These are phyloP conservation scores for Colostygia pectinataria DNA, from an alignment of 2,888 invertebrate species.

Conservation along the genomic window DNA sequence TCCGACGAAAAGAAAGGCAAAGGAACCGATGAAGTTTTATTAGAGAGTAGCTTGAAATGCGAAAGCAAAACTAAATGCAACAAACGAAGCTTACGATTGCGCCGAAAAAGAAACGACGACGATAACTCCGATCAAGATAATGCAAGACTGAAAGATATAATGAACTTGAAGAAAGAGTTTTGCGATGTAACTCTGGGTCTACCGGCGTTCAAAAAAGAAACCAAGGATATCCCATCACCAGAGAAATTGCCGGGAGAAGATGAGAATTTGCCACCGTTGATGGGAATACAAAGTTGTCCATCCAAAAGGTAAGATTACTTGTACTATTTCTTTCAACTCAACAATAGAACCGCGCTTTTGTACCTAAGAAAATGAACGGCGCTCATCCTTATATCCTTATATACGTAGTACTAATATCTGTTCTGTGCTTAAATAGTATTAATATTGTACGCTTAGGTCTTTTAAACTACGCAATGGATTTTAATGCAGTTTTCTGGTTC, in stretches of 20 bases:
- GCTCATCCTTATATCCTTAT: no score
- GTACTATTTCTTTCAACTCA: no score
- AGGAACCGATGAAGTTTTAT: constrained; percentile 38
- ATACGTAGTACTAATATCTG: no score
- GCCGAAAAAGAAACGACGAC: constrained; percentile 49
- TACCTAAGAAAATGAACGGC: no score
- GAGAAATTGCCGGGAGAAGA: constrained; percentile 46
- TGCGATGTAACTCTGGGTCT: constrained; percentile 66
- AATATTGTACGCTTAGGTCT: no score
- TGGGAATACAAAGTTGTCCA: constrained; percentile 66
- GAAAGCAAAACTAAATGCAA: constrained; percentile 40
- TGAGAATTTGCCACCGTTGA: constrained; percentile 59
- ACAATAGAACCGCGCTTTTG: no score
- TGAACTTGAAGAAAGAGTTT: constrained; percentile 66
- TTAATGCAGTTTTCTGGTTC: no score
- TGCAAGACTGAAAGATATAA: constrained; percentile 63
- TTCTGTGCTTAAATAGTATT: no score
- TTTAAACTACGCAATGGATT: no score
- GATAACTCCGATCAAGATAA: constrained; percentile 40
- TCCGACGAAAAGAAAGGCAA: constrained; percentile 25
- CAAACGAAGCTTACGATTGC: constrained; percentile 57
- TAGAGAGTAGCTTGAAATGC: constrained; percentile 47
- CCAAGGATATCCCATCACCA: constrained; percentile 65
- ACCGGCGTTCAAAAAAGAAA: constrained; percentile 51
- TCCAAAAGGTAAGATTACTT: constrained; percentile 61